Evolutionary conservation across 2,113 vertebrate species (phyloP), one percentile per base, ranked within the genome.

Genomic region (Colaptes auratus): DNA sequence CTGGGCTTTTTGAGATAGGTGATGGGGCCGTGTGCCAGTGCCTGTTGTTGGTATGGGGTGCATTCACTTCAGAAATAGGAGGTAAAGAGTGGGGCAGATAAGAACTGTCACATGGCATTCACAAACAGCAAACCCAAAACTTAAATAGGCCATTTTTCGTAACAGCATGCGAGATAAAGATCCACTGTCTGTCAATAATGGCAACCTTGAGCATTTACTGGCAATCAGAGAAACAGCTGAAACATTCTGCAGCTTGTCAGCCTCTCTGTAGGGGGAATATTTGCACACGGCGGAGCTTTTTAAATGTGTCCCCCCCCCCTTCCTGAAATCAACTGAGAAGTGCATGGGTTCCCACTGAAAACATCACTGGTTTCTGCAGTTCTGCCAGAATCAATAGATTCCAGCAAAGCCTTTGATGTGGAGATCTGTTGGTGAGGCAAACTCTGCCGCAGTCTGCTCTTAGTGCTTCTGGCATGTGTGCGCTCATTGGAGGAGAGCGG

Each of bases 311-410:
- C 70, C 36, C 59, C 52, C 64, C 19, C 6, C 48, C 61, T 91
- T 82, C 73, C 86, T 3, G 0, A 91, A 96, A 91, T 92, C 89
- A 88, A 95, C 65, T 14, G 46, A 91, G 90, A 80, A 90, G 77
- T 90, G 69, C 86, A 52, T 79, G 93, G 91, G 81, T 96, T 95
- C 88, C 92, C 80, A 63, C 80, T 70, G 86, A 77, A 92, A 88
- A 88, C 79, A 85, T 84, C 67, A 42, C 60, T 3, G 0, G 24
- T 60, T 91, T 89, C 76, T 58, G 70, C 27, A 64, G 2, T 56
- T 67, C 53, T 78, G 60, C 86, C 90, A 93, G 90, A 91, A 96
- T 89, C 92, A 86, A 95, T 90, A 82, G 74, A 89, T 92, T 86
- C 71, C 92, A 77, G 83, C 82, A 74, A 90, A 0, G 56, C 50